These are phyloP conservation scores for Oophaga pumilio DNA, from an alignment of 2,113 vertebrate genomes.

Conservation along the genomic window DNA sequence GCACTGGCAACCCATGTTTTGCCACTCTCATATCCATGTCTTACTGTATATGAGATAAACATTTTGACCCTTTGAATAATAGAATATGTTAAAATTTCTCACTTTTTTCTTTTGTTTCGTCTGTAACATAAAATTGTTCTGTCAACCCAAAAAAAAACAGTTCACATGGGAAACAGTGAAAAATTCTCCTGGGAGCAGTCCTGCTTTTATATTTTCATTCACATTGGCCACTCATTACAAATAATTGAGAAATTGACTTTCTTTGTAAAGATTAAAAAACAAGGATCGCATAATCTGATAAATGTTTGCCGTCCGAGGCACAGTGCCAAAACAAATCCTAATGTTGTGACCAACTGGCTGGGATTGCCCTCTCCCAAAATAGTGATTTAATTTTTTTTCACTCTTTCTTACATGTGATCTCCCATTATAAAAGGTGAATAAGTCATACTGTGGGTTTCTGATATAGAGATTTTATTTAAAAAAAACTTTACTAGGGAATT, in stretches of 20 bases:
- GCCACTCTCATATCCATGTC: too few species aligned
- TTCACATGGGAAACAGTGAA: slow-evolving; percentile 33
- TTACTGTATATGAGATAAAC: too few species aligned
- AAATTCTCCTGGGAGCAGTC: slow-evolving; percentile 16
- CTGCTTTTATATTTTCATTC: neutral
- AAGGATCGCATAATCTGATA: slow-evolving; percentile 68
- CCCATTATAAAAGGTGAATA: neutral
- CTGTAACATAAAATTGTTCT: neutral
- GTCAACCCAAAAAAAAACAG: neutral
- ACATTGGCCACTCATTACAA: slow-evolving; percentile 34
- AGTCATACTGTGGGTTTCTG: too few species aligned
- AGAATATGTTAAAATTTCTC: neutral
- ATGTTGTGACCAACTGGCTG: slow-evolving; percentile 60
- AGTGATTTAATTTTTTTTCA: slow-evolving; percentile 58
- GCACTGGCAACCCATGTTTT: too few species aligned
- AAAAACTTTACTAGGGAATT: too few species aligned
- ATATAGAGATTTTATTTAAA: too few species aligned
- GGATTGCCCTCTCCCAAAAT: slow-evolving; percentile 61
- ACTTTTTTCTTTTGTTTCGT: neutral
- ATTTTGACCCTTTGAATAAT: neutral
- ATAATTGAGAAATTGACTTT: slow-evolving; percentile 45
- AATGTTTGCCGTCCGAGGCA: slow-evolving; percentile 67
- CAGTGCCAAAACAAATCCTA: slow-evolving; percentile 67
- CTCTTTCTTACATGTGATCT: neutral
- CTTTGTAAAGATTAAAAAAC: slow-evolving; percentile 61